Base-by-base conservation (phyloP, 2,888 invertebrate species). In the Epinotia nisella region DNA sequence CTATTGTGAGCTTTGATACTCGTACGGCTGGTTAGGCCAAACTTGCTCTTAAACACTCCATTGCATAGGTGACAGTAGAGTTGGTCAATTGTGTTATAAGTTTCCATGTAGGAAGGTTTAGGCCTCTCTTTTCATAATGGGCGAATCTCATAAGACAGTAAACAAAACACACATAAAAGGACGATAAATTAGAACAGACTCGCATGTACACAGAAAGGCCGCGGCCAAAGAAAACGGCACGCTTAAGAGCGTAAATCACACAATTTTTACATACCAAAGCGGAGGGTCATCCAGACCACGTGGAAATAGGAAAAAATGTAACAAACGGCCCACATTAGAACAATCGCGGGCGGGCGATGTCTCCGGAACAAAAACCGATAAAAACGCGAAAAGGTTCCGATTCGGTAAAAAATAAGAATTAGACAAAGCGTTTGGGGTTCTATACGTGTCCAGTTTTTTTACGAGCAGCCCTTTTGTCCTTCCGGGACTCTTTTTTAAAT, bases 291-390 rank as follows among this genome's bases (percentile, higher is more conserved):
- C 88, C 87, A 87, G 87, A 79, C 80, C 81, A 82, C 79, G 80
- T 81, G 77, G 78, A 78, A 80, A 81, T 85, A 87, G 87, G 88
- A 85, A 89, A 89, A 65, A 90, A 90, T 91, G 92, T 91, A 90
- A 93, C 90, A 91, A 92, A 92, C 90, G 93, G 89, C 82, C 84
- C 81, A 87, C 93, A 91, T 92, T 92, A 93, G 91, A 89, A 90
- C 91, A 89, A 91, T 88, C 89, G 90, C 85, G 85, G 83, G 84
- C 83, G 85, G 81, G 78, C 82, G 85, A 80, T 87, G 90, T 92
- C 92, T 90, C 92, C 93, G 93, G 92, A 92, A 93, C 92, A 93
- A 93, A 93, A 92, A 92, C 92, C 92, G 92, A 92, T 92, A 92
- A 93, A 93, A 92, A 91, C 85, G 87, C 87, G 82, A 87, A 90